phyloP scores from a whole-genome alignment of 2,797 vertebrate species.

The Borostomias antarcticus region DNA sequence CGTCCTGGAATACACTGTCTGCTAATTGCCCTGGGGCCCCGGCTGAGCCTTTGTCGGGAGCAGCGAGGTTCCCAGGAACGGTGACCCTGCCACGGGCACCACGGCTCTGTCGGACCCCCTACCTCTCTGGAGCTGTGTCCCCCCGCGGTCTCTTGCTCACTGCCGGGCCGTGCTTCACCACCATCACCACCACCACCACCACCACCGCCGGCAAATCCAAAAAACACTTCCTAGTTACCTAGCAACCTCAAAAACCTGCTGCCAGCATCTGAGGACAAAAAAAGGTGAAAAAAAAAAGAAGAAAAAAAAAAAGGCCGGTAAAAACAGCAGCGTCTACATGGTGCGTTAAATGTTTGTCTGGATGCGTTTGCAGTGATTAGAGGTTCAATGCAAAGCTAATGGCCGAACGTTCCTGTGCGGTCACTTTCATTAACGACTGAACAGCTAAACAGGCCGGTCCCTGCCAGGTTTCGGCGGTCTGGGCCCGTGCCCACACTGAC shows the following conservation, averaged over 20 bases:
- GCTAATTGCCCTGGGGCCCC: conserved; percentile 29
- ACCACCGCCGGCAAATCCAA: conserved; percentile 17
- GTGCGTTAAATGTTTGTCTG: conserved; percentile 58
- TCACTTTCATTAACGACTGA: conserved; percentile 71
- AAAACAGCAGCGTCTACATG: conserved; percentile 38
- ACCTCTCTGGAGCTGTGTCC: conserved; percentile 20
- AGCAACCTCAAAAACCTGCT: conserved; percentile 54
- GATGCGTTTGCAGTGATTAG: conserved; percentile 68
- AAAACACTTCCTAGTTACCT: conserved; percentile 53
- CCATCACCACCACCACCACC: conserved; percentile 33
- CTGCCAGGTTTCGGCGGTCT: conserved; percentile 4
- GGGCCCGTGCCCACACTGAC: background rate
- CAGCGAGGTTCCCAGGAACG: conserved; percentile 8
- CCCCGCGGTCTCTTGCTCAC: conserved; percentile 28
- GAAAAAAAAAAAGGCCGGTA: conserved; percentile 23
- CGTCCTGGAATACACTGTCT: background rate
- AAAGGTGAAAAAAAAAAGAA: conserved; percentile 14
- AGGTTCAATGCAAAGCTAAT: conserved; percentile 67
- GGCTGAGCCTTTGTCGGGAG: conserved; percentile 12
- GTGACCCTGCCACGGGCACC: conserved; percentile 15
- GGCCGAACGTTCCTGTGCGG: conserved; percentile 55
- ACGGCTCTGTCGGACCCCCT: conserved; percentile 19
- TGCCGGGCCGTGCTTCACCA: conserved; percentile 9
- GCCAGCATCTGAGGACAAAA: conserved; percentile 2
- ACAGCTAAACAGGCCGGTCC: conserved; percentile 59